Evolutionary conservation across 2,113 vertebrate species (phyloP), one percentile per base, ranked within the genome.

Genomic region (Asarcornis scutulata): DNA sequence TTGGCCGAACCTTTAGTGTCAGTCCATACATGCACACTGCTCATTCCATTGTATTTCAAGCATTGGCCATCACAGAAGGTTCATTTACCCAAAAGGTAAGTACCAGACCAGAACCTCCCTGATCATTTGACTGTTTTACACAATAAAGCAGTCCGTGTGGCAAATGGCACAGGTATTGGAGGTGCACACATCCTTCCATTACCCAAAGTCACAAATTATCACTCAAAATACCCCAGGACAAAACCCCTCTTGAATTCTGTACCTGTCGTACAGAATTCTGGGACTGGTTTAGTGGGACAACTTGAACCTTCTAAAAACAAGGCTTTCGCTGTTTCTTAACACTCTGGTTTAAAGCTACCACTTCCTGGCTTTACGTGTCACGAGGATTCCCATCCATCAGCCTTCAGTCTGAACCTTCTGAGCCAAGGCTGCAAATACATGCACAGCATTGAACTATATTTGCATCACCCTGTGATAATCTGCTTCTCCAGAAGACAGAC

Each of bases 381-480:
- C 5, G 3, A 78, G 29, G 53, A n/a, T 55, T 60, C 83, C n/a
- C 76, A 68, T 73, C n/a, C 32, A 50, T 3, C 5, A 31, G 12
- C 22, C 42, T 76, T 25, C 11, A 11, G 26, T 55, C 26, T 40
- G 40, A 40, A 40, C 40, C 40, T 40, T 40, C 40, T 40, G 40
- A 40, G 18, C 42, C 9, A 32, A 72, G 18, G 13, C 34, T 53
- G n/a, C 32, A 36, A 17, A 48, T 0, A 0, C 1, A 7, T n/a
- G 46, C 29, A 34, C 48, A 2, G 5, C 12, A 16, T 40, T 42
- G 9, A 71, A 0, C 9, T 31, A 68, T 27, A 40, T 26, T 48
- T 34, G 17, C 36, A n/a, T 22, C 34, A 82, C 14, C 6, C 31
- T 44, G 23, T 52, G 29, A 44, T 29, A 52, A 60, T 6, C n/a